Percentiles rank a stretch among this genome's conserved stretches.
Conservation (phyloP, 2,888 invertebrate genomes). For the Axea sp. region DNA sequence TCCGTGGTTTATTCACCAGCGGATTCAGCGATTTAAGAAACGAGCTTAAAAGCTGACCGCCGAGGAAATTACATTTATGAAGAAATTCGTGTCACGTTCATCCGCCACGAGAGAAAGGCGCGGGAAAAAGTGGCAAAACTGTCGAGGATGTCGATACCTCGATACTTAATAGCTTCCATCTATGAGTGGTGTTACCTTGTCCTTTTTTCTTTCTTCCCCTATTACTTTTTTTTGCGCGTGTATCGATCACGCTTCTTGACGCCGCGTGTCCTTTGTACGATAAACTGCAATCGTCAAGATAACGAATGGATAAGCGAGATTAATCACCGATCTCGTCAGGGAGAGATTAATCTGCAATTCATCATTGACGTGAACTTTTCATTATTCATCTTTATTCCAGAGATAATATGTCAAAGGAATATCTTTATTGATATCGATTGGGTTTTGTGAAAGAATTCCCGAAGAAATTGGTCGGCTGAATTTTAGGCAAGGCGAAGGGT, state of each 20-base stretch:
- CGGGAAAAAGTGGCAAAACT: conserved; percentile 6
- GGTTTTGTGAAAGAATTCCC: background rate
- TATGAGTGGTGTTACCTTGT: conserved; percentile 29
- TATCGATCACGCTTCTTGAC: conserved; percentile 17
- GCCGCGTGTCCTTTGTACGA: conserved; percentile 10
- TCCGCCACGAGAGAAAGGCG: background rate
- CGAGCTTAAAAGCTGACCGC: conserved; percentile 20
- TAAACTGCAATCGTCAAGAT: conserved; percentile 29
- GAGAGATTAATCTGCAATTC: conserved; percentile 18
- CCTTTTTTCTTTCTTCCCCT: background rate
- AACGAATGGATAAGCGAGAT: conserved; percentile 16
- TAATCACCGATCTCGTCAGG: conserved; percentile 3
- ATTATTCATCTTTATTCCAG: background rate
- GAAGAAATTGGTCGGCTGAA: no score
- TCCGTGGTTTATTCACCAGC: no score
- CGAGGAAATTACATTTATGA: conserved; percentile 24
- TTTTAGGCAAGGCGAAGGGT: no score
- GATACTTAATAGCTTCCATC: conserved; percentile 39
- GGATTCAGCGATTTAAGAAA: no score
- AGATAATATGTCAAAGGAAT: conserved; percentile 4
- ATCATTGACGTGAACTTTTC: conserved; percentile 1
- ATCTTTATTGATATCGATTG: conserved; percentile 9
- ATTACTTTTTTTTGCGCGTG: conserved; percentile 4
- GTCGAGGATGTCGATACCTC: conserved; percentile 13
- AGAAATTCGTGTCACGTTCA: conserved; percentile 6